phyloP scores from a whole-genome alignment of 2,888 invertebrate genomes.

The Ischnura elegans region DNA sequence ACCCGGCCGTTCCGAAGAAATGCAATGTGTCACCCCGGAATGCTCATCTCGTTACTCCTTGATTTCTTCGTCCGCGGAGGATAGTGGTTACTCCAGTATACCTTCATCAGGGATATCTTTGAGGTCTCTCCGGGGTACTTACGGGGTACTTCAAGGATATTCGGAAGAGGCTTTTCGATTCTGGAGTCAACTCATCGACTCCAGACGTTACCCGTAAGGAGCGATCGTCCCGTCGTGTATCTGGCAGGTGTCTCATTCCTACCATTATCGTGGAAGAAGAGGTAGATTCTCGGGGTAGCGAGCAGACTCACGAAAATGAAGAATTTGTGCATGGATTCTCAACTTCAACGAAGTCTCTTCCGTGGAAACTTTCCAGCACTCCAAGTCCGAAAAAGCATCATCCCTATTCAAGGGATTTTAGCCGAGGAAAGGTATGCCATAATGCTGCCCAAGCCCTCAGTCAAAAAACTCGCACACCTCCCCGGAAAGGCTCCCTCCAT shows the following conservation, averaged over 20 bases:
- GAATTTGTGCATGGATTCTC: background rate
- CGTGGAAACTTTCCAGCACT: background rate
- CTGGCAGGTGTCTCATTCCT: conserved; percentile 7
- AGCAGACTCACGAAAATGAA: background rate
- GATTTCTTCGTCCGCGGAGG: background rate
- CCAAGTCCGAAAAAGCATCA: conserved; percentile 29
- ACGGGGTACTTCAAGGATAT: background rate
- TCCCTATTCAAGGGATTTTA: conserved; percentile 17
- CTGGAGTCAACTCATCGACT: background rate
- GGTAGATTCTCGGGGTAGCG: background rate
- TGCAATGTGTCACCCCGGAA: conserved; percentile 36
- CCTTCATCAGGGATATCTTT: background rate
- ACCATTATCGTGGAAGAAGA: background rate
- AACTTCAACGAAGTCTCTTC: background rate
- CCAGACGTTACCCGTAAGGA: background rate
- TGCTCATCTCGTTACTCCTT: background rate
- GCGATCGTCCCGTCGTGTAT: background rate
- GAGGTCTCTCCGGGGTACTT: background rate
- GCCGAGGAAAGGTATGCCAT: background rate
- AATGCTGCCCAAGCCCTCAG: background rate
- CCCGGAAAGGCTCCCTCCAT: background rate
- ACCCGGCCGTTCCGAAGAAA: background rate
- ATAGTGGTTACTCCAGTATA: conserved; percentile 51
- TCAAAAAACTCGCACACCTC: conserved; percentile 11
- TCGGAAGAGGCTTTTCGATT: conserved; percentile 44